Percentiles rank a stretch among this genome's conserved stretches.
These are phyloP conservation scores for Nyctereutes procyonoides DNA, from an alignment of 2,113 vertebrate species.

Conservation along the genomic window DNA sequence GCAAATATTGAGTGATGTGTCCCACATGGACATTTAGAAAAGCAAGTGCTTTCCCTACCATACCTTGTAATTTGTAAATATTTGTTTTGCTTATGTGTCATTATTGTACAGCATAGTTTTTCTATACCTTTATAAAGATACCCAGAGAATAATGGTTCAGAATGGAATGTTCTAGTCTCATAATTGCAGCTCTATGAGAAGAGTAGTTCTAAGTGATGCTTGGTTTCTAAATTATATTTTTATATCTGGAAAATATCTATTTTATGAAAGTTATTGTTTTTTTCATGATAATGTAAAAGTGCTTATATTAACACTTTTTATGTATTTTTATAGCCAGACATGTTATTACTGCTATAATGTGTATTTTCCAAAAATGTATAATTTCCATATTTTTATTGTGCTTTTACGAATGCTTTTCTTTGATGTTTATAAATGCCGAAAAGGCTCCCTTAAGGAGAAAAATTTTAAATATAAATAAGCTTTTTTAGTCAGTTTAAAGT, in stretches of 20 bases:
- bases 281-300: not conserved
- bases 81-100: not conserved
- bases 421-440: not conserved
- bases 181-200: not conserved
- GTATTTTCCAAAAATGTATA: not conserved
- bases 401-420: not conserved
- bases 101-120: not conserved
- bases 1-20: not conserved
- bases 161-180: not conserved
- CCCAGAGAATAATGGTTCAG: not conserved
- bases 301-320: not conserved
- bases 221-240: conserved; percentile 18
- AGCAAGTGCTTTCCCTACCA: not conserved
- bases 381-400: conserved; percentile 47
- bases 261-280: not conserved
- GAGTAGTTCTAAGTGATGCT: conserved; percentile 9
- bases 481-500: not conserved
- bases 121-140: not conserved
- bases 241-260: not conserved
- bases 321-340: not conserved
- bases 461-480: conserved; percentile 2
- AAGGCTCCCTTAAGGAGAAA: not conserved
- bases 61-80: not conserved
- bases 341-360: conserved; percentile 12
- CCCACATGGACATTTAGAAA: not conserved